phyloP scores from a whole-genome alignment of 2,888 invertebrate species.

The Nasonia oneida region DNA sequence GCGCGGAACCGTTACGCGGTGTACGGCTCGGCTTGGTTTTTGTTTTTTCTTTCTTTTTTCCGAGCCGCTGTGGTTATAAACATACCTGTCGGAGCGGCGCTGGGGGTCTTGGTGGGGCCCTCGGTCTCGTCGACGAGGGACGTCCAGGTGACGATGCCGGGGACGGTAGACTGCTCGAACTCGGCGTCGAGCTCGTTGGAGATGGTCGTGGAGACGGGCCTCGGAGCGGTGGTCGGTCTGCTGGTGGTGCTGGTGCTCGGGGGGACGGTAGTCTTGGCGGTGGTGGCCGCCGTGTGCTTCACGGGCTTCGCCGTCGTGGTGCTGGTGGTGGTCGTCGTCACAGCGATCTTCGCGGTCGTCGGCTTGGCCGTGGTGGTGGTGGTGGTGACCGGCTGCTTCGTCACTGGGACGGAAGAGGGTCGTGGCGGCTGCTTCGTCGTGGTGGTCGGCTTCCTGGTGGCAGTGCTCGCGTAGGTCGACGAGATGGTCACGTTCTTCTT shows the following conservation, averaged over 20 bases:
- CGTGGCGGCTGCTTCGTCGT: background rate
- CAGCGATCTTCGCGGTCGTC: constrained; percentile 51
- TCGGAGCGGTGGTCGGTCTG: background rate
- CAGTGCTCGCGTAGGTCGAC: background rate
- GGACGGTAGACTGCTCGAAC: constrained; percentile 72
- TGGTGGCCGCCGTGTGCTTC: constrained; percentile 32
- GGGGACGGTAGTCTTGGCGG: background rate
- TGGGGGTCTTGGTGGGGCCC: constrained; percentile 68
- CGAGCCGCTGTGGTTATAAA: background rate
- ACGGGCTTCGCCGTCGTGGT: constrained; percentile 36
- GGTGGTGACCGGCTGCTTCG: background rate
- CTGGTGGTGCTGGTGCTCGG: constrained; percentile 34
- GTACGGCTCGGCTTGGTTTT: constrained; percentile 51
- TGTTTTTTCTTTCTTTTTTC: background rate
- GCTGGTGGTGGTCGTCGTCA: constrained; percentile 42
- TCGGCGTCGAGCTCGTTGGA: constrained; percentile 53
- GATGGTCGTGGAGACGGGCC: constrained; percentile 37
- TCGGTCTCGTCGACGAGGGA: constrained; percentile 75
- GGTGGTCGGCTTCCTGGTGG: background rate
- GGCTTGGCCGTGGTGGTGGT: constrained; percentile 24
- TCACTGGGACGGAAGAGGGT: background rate
- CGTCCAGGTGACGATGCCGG: constrained; percentile 80
- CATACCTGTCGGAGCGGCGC: background rate
- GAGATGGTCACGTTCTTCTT: background rate
- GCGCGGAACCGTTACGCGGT: constrained; percentile 71